Base-by-base conservation (phyloP, 1,140 invertebrate species). In the Drosophila parabipectinata region DNA sequence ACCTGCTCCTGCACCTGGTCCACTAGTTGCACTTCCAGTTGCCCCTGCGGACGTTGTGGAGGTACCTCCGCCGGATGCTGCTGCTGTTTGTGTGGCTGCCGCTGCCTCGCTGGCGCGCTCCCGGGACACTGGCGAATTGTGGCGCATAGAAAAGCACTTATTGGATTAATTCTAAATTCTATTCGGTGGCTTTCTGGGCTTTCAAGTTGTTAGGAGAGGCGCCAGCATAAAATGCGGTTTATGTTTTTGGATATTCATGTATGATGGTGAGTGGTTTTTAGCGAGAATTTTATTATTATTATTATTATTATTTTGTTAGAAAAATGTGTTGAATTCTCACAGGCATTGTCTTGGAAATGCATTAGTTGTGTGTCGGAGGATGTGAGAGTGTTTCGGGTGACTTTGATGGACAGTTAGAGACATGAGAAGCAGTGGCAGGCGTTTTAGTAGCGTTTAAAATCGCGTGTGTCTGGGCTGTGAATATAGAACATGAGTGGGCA, bases 41-140 rank as follows among this genome's bases (percentile, higher is more conserved):
- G 3, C 34, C 3, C 3, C 1, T 37, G 34, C 12, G 10, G 63
- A 44, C 24, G 58, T 26, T 24, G 76, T 21, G 51, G 59, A 15
- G 30, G 69, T 32, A 44, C 72, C 12, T 34, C 64, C 51, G 7
- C 75, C 58, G 48, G 63, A 64, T 30, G 83, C 39, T 30, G 88
- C 54, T 72, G 71, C 69, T 56, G 68, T 37, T 48, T 72, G 53
- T 21, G 74, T 53, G 50, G 73, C 62, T 62, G 64, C 63, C 50
- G 80, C 58, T 72, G 79, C 62, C 73, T 84, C 87, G 56, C 72
- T 78, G 71, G 59, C 73, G 55, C 90, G 87, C 67, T 91, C 90
- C 68, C 90, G 72, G 72, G 90, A 91, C 90, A 91, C 90, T 91
- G 74, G 63, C 62, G 81, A 85, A 73, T 85, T 79, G 73, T 90